Evolutionary conservation across 2,888 invertebrate genomes (phyloP).

Genomic region (Silvanus unidentatus): DNA sequence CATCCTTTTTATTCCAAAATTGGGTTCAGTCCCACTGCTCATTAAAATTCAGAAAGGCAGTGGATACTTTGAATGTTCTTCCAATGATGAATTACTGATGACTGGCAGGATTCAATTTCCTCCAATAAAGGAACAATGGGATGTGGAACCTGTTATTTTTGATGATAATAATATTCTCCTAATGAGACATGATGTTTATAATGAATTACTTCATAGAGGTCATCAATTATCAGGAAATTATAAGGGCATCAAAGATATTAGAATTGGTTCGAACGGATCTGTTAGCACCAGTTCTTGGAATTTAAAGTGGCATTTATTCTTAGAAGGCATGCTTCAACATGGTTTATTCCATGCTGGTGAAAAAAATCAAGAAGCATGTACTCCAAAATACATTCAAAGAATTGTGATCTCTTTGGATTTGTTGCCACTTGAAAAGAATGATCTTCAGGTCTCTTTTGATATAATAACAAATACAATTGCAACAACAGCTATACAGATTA

Average conservation of each 20-base stretch:
- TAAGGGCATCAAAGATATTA: slow-evolving; percentile 35
- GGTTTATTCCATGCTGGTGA: slow-evolving; percentile 56
- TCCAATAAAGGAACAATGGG: slow-evolving; percentile 53
- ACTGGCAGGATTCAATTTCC: slow-evolving; percentile 62
- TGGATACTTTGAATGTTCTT: slow-evolving; percentile 42
- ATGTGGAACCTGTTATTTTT: slow-evolving; percentile 47
- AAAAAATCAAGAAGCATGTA: slow-evolving; percentile 62
- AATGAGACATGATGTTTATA: slow-evolving; percentile 61
- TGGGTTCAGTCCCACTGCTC: slow-evolving; percentile 41
- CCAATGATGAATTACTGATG: slow-evolving; percentile 60
- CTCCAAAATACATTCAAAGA: slow-evolving; percentile 59
- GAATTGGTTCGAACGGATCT: slow-evolving; percentile 39
- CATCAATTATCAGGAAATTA: slow-evolving; percentile 49
- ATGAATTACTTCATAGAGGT: slow-evolving; percentile 64
- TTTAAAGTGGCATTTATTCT: slow-evolving; percentile 76
- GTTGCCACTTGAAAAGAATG: slow-evolving; percentile 32
- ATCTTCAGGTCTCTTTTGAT: slow-evolving; percentile 34
- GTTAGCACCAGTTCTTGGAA: slow-evolving; percentile 31
- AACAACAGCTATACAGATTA: slow-evolving; percentile 38
- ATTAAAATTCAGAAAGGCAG: slow-evolving; percentile 43
- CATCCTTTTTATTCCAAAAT: slow-evolving; percentile 29
- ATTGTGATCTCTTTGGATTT: slow-evolving; percentile 43
- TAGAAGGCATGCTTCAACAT: slow-evolving; percentile 86
- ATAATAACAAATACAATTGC: slow-evolving; percentile 36
- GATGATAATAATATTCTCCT: slow-evolving; percentile 49